A percentile compares a stretch with the other conserved stretches of the same genome.
phyloP scores from a whole-genome alignment of 2,113 vertebrate genomes.

The Coracopsis vasa region DNA sequence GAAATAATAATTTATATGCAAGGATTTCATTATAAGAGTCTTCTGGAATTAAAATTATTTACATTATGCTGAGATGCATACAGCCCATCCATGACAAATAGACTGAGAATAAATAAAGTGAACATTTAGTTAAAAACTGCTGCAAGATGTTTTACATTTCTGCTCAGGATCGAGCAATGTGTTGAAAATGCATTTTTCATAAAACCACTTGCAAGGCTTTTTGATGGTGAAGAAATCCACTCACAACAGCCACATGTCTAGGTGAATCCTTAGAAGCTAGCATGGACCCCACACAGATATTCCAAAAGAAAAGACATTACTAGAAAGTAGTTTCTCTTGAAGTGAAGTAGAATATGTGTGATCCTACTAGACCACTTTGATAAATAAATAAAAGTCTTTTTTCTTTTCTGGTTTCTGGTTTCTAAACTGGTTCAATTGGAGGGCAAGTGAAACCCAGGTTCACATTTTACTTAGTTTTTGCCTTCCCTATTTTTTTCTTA shows the following conservation, averaged over 20 bases:
- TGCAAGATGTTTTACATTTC: constrained; percentile 73
- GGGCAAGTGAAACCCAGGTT: constrained; percentile 9
- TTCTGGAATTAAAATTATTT: constrained; percentile 66
- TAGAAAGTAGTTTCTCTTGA: constrained; percentile 35
- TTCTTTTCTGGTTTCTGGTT: background rate
- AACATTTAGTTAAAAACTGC: constrained; percentile 69
- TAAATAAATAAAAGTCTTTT: constrained; percentile 46
- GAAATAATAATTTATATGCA: constrained; percentile 46
- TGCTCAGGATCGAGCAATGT: constrained; percentile 44
- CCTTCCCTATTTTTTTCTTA: background rate
- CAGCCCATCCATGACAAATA: constrained; percentile 54
- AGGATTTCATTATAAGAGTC: constrained; percentile 33
- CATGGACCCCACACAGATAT: constrained; percentile 66
- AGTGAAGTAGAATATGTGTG: background rate
- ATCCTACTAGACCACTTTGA: background rate
- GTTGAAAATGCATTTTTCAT: constrained; percentile 69
- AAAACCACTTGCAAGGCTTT: constrained; percentile 73
- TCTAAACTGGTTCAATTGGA: constrained; percentile 16
- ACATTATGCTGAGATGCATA: constrained; percentile 55
- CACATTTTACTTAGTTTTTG: background rate
- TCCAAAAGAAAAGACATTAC: constrained; percentile 14
- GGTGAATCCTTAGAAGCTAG: constrained; percentile 46
- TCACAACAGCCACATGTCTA: constrained; percentile 59
- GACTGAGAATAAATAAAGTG: constrained; percentile 66
- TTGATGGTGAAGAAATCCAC: constrained; percentile 58